Base-by-base conservation (phyloP, 1,140 invertebrate genomes). In the Rhyzopertha dominica region DNA sequence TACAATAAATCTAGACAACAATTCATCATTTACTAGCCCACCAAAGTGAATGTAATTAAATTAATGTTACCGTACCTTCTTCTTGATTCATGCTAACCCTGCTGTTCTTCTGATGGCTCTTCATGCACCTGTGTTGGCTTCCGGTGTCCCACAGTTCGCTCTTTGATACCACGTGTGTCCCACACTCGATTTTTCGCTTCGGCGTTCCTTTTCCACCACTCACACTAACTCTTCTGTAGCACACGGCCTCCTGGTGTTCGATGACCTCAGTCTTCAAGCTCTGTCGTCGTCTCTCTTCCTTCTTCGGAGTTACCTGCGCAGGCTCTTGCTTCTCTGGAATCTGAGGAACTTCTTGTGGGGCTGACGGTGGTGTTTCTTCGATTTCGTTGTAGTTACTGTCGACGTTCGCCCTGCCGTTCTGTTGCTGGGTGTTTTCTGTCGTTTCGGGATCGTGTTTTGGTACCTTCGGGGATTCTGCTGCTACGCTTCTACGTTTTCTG, bases 121-220 rank as follows among this genome's bases (percentile, higher is more conserved):
- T 62, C 23, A 38, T 47, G 26, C 61, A 65, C 12, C 62, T 38
- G 35, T 67, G 65, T 20, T 66, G 63, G 28, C 39, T 61, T 4
- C 63, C 63, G 2, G 63, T 67, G 43, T 67, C 62, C 65, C 65
- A 67, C 3, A 67, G 47, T 43, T 67, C 65, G 43, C 63, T 66
- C 39, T 67, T 67, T 1, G 63, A 54, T 8, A 67, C 65, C 5
- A 67, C 56, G 46, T 67, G 65, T 1, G 61, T 63, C 1, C 65
- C 61, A 38, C 58, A 61, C 5, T 65, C 62, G 2, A 44, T 41
- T 48, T 61, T 65, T 34, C 58, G 58, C 42, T 66, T 63, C 2
- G 59, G 61, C 3, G 43, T 41, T 3, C 54, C 58, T 20, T 29
- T 44, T 36, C 52, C 45, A 19, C 49, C 58, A 16, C 47, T 55